Percentiles rank a stretch among this genome's conserved stretches.
phyloP scores from a whole-genome alignment of 2,113 vertebrate genomes.

The Puntigrus tetrazona region DNA sequence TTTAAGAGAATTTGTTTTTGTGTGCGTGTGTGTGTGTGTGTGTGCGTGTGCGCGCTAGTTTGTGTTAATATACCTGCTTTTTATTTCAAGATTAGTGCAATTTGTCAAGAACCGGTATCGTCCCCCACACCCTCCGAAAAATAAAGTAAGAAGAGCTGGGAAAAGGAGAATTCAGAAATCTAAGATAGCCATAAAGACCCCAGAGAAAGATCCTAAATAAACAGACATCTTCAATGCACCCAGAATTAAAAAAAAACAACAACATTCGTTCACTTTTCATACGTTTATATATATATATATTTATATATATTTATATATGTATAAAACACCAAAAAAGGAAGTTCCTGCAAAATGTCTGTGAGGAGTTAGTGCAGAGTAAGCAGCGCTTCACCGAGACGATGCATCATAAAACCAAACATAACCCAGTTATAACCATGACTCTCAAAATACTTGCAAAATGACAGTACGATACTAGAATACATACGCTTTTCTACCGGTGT shows the following conservation, averaged over 20 bases:
- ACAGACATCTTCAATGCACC: slow-evolving; percentile 57
- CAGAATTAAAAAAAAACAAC: slow-evolving; percentile 70
- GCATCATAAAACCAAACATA: slow-evolving; percentile 31
- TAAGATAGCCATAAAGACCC: slow-evolving; percentile 13
- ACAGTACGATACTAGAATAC: slow-evolving; percentile 26
- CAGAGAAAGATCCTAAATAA: slow-evolving; percentile 54
- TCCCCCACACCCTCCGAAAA: slow-evolving; percentile 44
- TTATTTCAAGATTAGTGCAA: slow-evolving; percentile 66
- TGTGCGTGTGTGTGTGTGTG: neutral
- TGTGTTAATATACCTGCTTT: slow-evolving; percentile 15
- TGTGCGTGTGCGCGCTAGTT: neutral
- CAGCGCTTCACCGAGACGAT: slow-evolving; percentile 46
- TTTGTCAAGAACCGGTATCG: slow-evolving; percentile 47
- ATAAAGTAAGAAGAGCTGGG: slow-evolving; percentile 44
- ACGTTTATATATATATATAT: slow-evolving; percentile 72
- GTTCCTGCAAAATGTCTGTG: slow-evolving; percentile 73
- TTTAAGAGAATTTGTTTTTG: slow-evolving; percentile 37
- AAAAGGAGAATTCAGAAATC: slow-evolving; percentile 23
- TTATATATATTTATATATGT: slow-evolving; percentile 66
- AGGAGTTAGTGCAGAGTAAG: slow-evolving; percentile 72
- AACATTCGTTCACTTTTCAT: slow-evolving; percentile 78
- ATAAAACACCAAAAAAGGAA: slow-evolving; percentile 79
- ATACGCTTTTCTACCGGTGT: slow-evolving; percentile 18
- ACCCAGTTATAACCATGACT: slow-evolving; percentile 19
- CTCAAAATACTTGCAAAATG: slow-evolving; percentile 27